Conservation (phyloP, 2,797 vertebrate species). For the Mormyrus hasselquistii region DNA sequence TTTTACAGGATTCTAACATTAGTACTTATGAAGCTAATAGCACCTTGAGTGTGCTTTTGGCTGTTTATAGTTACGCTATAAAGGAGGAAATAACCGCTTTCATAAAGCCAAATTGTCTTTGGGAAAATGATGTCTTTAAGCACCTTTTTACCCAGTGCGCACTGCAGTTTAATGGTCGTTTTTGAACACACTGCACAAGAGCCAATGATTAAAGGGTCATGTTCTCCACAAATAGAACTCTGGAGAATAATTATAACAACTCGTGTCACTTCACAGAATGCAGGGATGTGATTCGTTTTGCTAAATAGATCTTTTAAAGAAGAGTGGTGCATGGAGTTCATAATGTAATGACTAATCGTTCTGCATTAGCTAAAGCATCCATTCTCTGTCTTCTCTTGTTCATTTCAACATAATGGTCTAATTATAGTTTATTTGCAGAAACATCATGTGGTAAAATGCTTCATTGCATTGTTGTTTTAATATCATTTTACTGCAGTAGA, state of each 20-base stretch:
- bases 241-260: conserved; percentile 8
- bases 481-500: not conserved
- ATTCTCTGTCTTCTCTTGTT: not conserved
- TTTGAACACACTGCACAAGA: not conserved
- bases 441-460: not conserved
- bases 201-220: conserved; percentile 11
- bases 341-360: not conserved
- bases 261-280: not conserved
- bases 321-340: not conserved
- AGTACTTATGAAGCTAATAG: not conserved
- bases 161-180: not conserved
- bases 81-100: not conserved
- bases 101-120: not conserved
- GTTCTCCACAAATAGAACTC: not conserved
- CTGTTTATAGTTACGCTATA: not conserved
- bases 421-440: conserved; percentile 5
- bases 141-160: not conserved
- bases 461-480: not conserved
- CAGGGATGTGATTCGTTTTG: not conserved
- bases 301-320: not conserved
- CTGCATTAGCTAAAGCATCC: not conserved
- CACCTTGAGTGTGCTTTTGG: not conserved
- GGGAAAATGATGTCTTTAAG: not conserved
- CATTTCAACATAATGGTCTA: not conserved
- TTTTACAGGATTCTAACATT: not conserved